Base-by-base conservation (phyloP, 2,797 vertebrate species). In the Spinibarbus caldwelli region DNA sequence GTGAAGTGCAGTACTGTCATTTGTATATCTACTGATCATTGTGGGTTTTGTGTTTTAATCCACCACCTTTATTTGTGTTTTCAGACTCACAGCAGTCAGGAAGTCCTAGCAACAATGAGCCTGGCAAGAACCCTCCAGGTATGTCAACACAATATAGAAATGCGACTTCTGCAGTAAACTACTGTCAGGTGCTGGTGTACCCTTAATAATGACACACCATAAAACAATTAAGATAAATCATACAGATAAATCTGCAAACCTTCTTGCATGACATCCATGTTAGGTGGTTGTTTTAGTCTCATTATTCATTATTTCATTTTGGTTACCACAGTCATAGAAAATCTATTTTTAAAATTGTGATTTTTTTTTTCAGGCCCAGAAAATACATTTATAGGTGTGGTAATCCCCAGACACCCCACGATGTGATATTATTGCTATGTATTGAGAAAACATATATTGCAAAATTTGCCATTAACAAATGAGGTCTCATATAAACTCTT, bases 61-160 rank as follows among this genome's bases (percentile, higher is more conserved):
- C 72, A 87, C 92, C 89, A 93, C 93, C 87, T 96, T 90, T 95
- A 73, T 94, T 54, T 94, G 88, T 94, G 90, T 94, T 94, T 94
- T 89, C 94, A 99, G 98, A 99, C 95, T 98, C 96, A 91, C 97
- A 97, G 95, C 97, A 99, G 97, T 97, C 98, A 97, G 98, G 97
- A 98, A 99, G 98, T 97, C 98, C 98, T 95, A 99, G 97, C 95
- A 97, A 98, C 97, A 99, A 96, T 94, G 98, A 99, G 96, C 97
- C 96, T 96, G 97, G 97, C 97, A 99, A 99, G 95, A 98, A 96
- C 96, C 97, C 97, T 96, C 98, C 98, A 98, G 98, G 98, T 99
- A 97, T 96, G 96, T 96, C 94, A 91, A 85, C n/a, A 47, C 52
- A 82, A 36, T 31, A 78, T 17, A 78, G 34, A 64, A 31, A 67